Evolutionary conservation across 2,888 invertebrate species (phyloP).

Genomic region (Hydriomena furcata): DNA sequence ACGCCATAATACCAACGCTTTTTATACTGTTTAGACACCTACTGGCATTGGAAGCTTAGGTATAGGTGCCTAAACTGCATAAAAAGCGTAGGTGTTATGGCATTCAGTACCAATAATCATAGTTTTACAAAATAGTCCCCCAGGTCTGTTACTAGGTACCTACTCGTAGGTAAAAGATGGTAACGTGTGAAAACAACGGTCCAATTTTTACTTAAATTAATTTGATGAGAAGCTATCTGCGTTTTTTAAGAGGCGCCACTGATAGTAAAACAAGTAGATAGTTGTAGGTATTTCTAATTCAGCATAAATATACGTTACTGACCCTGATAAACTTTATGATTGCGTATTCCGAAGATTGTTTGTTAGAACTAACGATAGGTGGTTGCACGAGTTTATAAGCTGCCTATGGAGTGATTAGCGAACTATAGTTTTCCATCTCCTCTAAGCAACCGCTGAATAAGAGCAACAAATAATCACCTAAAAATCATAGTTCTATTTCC

Average conservation of each 20-base stretch:
- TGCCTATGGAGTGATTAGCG: constrained; percentile 39
- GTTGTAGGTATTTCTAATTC: constrained; percentile 69
- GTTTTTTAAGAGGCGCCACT: constrained; percentile 67
- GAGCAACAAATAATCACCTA: too few species aligned
- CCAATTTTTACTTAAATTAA: constrained; percentile 22
- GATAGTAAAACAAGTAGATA: constrained; percentile 37
- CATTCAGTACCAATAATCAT: too few species aligned
- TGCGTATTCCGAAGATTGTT: constrained; percentile 56
- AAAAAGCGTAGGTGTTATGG: too few species aligned
- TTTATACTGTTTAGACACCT: too few species aligned
- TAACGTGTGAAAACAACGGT: constrained; percentile 10
- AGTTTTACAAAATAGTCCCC: too few species aligned
- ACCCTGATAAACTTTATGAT: constrained; percentile 73
- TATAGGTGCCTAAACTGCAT: too few species aligned
- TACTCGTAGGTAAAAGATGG: too few species aligned
- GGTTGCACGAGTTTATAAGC: constrained; percentile 53
- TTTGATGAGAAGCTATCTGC: constrained; percentile 14
- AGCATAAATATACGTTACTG: constrained; percentile 53
- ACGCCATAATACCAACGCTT: too few species aligned
- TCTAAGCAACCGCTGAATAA: neutral
- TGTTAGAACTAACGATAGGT: constrained; percentile 45
- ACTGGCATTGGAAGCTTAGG: too few species aligned
- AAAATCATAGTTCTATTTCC: too few species aligned
- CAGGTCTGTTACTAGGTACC: too few species aligned
- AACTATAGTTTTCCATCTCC: too few species aligned